Conservation (phyloP, 2,797 vertebrate genomes). For the Mallotus villosus region DNA sequence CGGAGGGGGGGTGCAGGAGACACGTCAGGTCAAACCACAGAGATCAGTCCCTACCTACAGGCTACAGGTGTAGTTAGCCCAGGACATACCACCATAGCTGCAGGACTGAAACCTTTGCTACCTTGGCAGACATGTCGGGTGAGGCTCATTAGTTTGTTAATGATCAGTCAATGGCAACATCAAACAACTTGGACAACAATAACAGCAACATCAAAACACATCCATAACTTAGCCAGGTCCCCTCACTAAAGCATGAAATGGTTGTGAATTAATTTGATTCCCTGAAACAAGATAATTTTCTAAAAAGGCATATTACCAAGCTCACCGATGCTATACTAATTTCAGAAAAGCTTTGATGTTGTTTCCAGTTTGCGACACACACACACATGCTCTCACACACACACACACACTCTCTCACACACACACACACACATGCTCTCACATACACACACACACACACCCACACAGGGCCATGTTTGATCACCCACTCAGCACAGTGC, state of each 20-base stretch:
- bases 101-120: no score
- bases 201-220: not conserved
- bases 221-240: not conserved
- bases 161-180: constrained; percentile 31
- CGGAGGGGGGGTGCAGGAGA: constrained; percentile 33
- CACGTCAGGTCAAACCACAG: not conserved
- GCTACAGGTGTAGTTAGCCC: no score
- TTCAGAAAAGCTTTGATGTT: constrained; percentile 50
- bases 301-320: constrained; percentile 41
- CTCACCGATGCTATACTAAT: constrained; percentile 18
- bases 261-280: constrained; percentile 38
- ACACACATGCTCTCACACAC: not conserved
- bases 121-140: not conserved
- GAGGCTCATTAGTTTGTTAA: not conserved
- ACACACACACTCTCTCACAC: not conserved
- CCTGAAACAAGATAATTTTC: constrained; percentile 33
- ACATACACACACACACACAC: constrained; percentile 4
- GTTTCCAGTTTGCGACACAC: constrained; percentile 21
- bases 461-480: constrained; percentile 21
- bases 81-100: no score
- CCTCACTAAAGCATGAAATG: not conserved
- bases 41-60: no score
- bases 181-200: constrained; percentile 32
- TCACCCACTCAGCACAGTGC: constrained; percentile 10
- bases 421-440: not conserved